Conservation (phyloP, 2,113 vertebrate species). For the Ictalurus punctatus region DNA sequence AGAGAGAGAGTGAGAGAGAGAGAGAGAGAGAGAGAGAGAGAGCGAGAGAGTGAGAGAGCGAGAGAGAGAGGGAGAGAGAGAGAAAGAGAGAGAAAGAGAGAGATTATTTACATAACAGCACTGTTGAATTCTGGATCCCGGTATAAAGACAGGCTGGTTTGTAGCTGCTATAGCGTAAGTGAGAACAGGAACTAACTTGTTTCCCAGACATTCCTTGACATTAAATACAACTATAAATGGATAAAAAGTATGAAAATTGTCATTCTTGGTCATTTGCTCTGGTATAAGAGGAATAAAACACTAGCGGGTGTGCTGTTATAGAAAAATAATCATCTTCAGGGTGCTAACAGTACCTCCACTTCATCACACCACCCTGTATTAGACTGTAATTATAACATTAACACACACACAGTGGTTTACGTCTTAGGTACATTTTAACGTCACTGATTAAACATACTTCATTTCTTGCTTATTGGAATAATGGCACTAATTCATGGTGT, state of each 20-base stretch:
- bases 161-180: not conserved
- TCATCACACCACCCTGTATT: not conserved
- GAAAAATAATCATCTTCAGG: too few species aligned
- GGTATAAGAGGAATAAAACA: too few species aligned
- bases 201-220: not conserved
- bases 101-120: not conserved
- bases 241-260: not conserved
- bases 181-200: not conserved
- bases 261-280: not conserved
- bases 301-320: too few species aligned
- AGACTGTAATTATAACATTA: not conserved
- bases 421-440: not conserved
- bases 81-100: not conserved
- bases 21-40: not conserved
- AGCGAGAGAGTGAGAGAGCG: not conserved
- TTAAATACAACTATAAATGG: not conserved
- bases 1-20: not conserved
- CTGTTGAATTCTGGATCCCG: not conserved
- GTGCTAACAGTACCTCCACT: too few species aligned
- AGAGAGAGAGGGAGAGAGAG: not conserved
- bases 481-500: not conserved
- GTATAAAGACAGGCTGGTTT: too few species aligned
- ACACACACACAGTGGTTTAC: too few species aligned
- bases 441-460: not conserved
- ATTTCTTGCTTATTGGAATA: not conserved